Percentiles rank a stretch among this genome's conserved stretches.
Conservation (phyloP, 2,888 invertebrate species). For the Ommatoiulus sabulosus region DNA sequence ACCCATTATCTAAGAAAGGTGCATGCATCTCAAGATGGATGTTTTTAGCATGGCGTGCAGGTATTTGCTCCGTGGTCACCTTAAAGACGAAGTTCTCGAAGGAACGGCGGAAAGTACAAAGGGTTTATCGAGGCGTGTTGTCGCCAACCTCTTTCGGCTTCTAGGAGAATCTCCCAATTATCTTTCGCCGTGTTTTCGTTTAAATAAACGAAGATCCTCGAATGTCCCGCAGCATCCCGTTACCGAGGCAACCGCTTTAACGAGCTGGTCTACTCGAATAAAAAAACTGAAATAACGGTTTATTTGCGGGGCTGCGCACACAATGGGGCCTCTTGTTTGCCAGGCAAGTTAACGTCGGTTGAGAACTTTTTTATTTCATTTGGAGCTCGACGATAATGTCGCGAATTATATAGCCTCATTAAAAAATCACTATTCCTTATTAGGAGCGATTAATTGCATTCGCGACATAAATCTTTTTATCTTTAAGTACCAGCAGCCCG, state of each 20-base stretch:
- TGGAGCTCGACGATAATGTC: neutral
- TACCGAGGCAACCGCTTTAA: neutral
- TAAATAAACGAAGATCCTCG: neutral
- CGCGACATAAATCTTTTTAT: constrained; percentile 3
- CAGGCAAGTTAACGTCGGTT: neutral
- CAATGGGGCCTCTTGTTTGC: neutral
- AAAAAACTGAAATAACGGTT: neutral
- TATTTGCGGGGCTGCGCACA: neutral
- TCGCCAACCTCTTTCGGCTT: neutral
- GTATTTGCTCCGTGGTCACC: too few relatives aligned
- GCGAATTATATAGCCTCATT: neutral
- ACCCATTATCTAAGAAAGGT: too few relatives aligned
- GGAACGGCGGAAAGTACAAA: neutral
- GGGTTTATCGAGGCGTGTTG: neutral
- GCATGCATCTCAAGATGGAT: too few relatives aligned
- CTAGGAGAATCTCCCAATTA: neutral
- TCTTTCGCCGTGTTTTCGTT: neutral
- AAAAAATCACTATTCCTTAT: neutral
- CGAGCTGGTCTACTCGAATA: neutral
- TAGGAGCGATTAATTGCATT: neutral
- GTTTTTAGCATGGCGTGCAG: too few relatives aligned
- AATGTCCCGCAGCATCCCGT: neutral
- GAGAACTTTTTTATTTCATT: neutral
- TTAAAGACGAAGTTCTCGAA: too few relatives aligned
- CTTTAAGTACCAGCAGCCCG: neutral